These are phyloP conservation scores for Terebella lapidaria DNA, from an alignment of 2,888 invertebrate genomes.

Conservation along the genomic window DNA sequence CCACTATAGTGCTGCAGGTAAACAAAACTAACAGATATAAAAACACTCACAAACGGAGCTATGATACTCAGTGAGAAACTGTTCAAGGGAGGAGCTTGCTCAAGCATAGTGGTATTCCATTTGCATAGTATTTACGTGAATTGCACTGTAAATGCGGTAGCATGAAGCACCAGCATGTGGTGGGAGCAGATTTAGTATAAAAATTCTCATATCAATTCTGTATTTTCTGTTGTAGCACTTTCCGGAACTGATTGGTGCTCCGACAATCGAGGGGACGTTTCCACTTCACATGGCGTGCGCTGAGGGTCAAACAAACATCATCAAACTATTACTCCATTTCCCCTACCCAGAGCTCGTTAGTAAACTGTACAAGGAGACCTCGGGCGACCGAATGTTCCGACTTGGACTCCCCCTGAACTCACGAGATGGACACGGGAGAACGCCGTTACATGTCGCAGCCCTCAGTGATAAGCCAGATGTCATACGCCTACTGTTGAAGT, in stretches of 20 bases:
- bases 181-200: too few relatives aligned
- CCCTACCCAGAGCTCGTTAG: constrained; percentile 71
- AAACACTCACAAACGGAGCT: too few relatives aligned
- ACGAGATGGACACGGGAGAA: constrained; percentile 67
- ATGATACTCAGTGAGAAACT: too few relatives aligned
- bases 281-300: constrained; percentile 90
- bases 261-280: constrained; percentile 86
- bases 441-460: constrained; percentile 80
- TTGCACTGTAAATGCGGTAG: too few relatives aligned
- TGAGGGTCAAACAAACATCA: constrained; percentile 74
- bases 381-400: constrained; percentile 69
- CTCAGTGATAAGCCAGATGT: constrained; percentile 49
- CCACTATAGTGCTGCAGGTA: constrained; percentile 67
- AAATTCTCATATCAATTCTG: too few relatives aligned
- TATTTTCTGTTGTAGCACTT: constrained; percentile 64
- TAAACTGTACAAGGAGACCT: constrained; percentile 61
- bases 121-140: too few relatives aligned
- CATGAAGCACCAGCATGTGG: too few relatives aligned
- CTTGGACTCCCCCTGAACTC: constrained; percentile 91
- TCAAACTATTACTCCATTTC: constrained; percentile 72
- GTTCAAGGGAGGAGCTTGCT: background rate
- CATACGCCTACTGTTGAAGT: constrained; percentile 27
- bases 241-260: constrained; percentile 76
- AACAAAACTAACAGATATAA: background rate
- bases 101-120: too few relatives aligned